Conservation (phyloP, 2,113 vertebrate genomes). For the Sorex fumeus region DNA sequence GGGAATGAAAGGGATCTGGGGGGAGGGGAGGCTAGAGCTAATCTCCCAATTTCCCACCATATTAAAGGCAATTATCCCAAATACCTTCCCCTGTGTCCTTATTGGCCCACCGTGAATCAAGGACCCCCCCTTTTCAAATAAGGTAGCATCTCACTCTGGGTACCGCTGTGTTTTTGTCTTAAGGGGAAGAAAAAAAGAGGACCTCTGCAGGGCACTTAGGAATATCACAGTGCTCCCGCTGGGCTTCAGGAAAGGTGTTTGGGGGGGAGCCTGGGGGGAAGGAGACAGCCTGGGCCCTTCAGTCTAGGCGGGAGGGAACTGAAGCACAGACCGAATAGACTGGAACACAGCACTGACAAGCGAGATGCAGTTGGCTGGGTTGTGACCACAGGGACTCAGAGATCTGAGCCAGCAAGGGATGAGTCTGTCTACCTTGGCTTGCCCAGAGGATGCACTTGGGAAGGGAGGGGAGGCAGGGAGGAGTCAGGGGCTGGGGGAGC, state of each 20-base stretch:
- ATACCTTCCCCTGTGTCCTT: conserved; percentile 34
- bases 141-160: conserved; percentile 41
- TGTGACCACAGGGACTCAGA: not conserved
- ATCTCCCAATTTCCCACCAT: conserved; percentile 56
- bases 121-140: conserved; percentile 49
- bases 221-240: not conserved
- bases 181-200: not conserved
- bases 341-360: not conserved
- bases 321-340: not conserved
- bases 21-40: not conserved
- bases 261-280: not conserved
- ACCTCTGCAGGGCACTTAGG: conserved; percentile 3
- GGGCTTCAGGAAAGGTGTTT: not conserved
- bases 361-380: no score
- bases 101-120: conserved; percentile 43
- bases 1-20: not conserved
- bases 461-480: not conserved
- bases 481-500: no score
- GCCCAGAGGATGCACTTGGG: not conserved
- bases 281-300: not conserved
- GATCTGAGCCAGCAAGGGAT: not conserved
- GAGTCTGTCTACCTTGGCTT: not conserved
- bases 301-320: not conserved
- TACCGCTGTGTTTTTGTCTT: conserved; percentile 6
- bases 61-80: conserved; percentile 65